phyloP scores from a whole-genome alignment of 2,888 invertebrate genomes.

The Drosophila paucipuncta region DNA sequence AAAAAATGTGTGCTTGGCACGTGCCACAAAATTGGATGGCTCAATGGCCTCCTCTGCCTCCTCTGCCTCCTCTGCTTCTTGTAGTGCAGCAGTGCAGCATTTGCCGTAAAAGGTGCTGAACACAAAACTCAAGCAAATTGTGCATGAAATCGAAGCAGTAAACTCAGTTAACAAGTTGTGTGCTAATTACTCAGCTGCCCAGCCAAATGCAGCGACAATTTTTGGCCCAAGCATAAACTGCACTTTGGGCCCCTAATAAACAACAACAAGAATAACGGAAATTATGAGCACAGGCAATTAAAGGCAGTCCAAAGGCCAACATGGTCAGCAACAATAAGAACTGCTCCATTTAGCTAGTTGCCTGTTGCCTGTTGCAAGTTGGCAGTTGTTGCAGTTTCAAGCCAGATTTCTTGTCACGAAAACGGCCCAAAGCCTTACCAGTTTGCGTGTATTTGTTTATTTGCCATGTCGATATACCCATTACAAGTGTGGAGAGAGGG shows the following conservation, averaged over 20 bases:
- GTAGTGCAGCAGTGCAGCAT: not conserved
- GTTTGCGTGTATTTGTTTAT: slow-evolving; percentile 24
- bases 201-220: slow-evolving; percentile 27
- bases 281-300: slow-evolving; percentile 12
- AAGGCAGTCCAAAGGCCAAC: not conserved
- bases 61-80: not conserved
- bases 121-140: slow-evolving; percentile 32
- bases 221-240: slow-evolving; percentile 10
- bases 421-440: slow-evolving; percentile 6
- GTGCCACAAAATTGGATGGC: slow-evolving; percentile 31
- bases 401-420: slow-evolving; percentile 7
- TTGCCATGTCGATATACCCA: slow-evolving; percentile 3
- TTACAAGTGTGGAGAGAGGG: not conserved
- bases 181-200: slow-evolving; percentile 43
- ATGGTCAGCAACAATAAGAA: slow-evolving; percentile 1
- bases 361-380: slow-evolving; percentile 6
- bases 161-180: slow-evolving; percentile 43
- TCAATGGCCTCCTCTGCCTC: slow-evolving; percentile 1
- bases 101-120: slow-evolving; percentile 1
- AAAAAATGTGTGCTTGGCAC: slow-evolving; percentile 7
- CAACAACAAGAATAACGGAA: slow-evolving; percentile 3
- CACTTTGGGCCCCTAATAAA: slow-evolving; percentile 2
- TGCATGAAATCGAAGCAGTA: slow-evolving; percentile 30
- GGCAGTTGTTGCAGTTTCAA: not conserved
- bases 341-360: slow-evolving; percentile 3